A percentile compares a stretch with the other conserved stretches of the same genome.
Conservation (phyloP, 2,797 vertebrate species). For the Thripadectes ignobilis region DNA sequence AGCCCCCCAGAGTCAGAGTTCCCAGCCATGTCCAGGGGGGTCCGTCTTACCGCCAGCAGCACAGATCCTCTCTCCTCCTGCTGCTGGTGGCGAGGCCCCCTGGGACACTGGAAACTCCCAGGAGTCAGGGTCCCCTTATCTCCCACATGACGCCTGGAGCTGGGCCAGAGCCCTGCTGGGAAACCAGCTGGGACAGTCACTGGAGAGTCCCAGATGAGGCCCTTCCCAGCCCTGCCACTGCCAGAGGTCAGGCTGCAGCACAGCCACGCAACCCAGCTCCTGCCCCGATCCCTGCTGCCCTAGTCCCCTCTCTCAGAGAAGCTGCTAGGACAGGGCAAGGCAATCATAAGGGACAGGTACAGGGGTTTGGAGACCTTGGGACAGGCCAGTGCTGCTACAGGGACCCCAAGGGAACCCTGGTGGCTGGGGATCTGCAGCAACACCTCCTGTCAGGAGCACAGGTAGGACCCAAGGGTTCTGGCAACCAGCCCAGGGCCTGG, state of each 20-base stretch:
- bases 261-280: neutral
- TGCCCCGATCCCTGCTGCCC: neutral
- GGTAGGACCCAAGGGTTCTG: neutral
- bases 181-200: neutral
- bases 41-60: accelerated
- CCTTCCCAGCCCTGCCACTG: neutral
- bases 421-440: neutral
- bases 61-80: neutral
- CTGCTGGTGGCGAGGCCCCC: neutral
- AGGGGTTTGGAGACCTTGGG: accelerated
- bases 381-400: neutral
- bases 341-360: accelerated
- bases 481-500: neutral
- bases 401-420: accelerated
- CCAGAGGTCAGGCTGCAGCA: neutral
- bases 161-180: neutral
- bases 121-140: conserved; percentile 28
- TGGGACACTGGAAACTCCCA: accelerated
- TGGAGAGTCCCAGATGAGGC: neutral
- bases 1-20: neutral
- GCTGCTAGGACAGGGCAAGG: neutral
- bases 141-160: conserved; percentile 34
- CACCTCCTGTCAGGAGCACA: neutral
- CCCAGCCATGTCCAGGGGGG: neutral
- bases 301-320: neutral